A percentile compares a stretch with the other conserved stretches of the same genome.
phyloP scores from a whole-genome alignment of 2,797 vertebrate species.

The Fundulus diaphanus region DNA sequence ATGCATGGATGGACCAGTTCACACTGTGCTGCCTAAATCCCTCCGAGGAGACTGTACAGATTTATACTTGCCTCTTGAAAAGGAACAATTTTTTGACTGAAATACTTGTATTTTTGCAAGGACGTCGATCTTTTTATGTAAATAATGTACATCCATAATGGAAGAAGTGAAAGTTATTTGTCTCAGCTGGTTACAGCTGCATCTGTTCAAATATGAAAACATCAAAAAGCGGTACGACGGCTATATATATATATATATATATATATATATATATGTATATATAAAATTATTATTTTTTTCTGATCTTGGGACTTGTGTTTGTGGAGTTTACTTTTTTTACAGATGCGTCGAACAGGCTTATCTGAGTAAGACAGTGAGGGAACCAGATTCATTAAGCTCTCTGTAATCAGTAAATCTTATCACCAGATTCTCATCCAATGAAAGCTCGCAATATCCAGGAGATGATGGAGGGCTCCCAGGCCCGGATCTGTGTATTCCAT shows the following conservation, averaged over 20 bases:
- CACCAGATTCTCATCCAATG: conserved; percentile 73
- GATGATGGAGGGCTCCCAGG: conserved; percentile 62
- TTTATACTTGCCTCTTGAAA: conserved; percentile 78
- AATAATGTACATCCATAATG: conserved; percentile 77
- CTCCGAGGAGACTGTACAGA: conserved; percentile 81
- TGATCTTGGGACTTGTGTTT: conserved; percentile 64
- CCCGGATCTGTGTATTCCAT: conserved; percentile 71
- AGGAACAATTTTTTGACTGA: conserved; percentile 75
- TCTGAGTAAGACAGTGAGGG: conserved; percentile 71
- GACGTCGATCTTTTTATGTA: conserved; percentile 80
- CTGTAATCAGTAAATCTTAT: conserved; percentile 77
- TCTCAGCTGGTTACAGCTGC: conserved; percentile 67
- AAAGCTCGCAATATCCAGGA: conserved; percentile 76
- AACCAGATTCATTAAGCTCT: conserved; percentile 76
- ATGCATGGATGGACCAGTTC: conserved; percentile 81
- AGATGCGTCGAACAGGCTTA: conserved; percentile 70
- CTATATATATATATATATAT: background rate
- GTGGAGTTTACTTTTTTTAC: conserved; percentile 70
- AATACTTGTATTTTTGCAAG: conserved; percentile 83
- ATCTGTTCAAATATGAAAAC: conserved; percentile 54
- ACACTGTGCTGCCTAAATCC: conserved; percentile 80
- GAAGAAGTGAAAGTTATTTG: conserved; percentile 67
- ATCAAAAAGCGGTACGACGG: conserved; percentile 45
- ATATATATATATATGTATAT: background rate
- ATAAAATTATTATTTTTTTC: conserved; percentile 45